Base-by-base conservation (phyloP, 2,113 vertebrate genomes). In the Megaceryle torquata region DNA sequence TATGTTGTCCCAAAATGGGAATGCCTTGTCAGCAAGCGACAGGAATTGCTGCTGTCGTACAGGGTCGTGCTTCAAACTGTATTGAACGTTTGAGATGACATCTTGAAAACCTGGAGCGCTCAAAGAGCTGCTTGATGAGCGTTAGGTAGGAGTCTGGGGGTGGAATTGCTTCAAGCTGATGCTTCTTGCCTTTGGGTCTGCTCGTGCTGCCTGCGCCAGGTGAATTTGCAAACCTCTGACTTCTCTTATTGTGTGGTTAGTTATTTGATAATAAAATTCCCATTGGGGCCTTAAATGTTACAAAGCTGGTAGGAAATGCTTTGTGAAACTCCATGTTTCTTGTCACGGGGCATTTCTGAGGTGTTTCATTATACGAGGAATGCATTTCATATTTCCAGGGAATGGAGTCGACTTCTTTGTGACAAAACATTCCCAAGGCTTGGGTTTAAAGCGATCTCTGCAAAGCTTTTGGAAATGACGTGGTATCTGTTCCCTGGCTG, bases 311-410 rank as follows among this genome's bases (percentile, higher is more conserved):
- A 95, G 92, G 95, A 94, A 96, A 84, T 82, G 54, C 81, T 94
- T 82, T 92, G 83, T 61, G 64, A 71, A 81, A 88, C 17, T 16
- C 28, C 1, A 0, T 15, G 43, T 54, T 87, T 91, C 72, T 86
- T 90, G 88, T 94, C 88, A 69, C 0, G 8, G 3, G 64, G 41
- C 1, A 0, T 94, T 96, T 96, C 91, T 90, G 96, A 95, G 96
- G 92, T 97, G 96, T 97, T 97, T 96, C 96, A 96, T 97, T 96
- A 95, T 54, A 16, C 50, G 6, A 96, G 90, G 96, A 96, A 96
- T 95, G 95, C 69, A 53, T 82, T 84, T 89, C 87, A 79, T 90
- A 80, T 86, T 93, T 92, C 64, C 41, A 44, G 59, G 83, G 92
- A 86, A 64, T 1, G 10, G 60, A 50, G 61, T 67, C 75, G 68